Evolutionary conservation across 1,140 invertebrate species (phyloP).

Genomic region (Nymphalis io): DNA sequence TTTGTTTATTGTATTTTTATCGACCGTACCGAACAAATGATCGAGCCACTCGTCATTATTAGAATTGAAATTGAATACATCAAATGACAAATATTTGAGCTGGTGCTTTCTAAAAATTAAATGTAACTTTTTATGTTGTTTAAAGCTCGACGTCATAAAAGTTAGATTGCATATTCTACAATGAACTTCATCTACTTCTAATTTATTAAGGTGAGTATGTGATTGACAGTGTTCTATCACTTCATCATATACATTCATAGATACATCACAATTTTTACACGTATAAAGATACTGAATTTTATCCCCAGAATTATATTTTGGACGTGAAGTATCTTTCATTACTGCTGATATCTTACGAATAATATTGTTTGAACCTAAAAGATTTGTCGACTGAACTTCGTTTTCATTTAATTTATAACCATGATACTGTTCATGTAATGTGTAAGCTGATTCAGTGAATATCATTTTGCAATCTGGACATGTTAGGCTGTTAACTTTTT

Average conservation of each 20-base stretch:
- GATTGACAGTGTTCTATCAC: slow-evolving; percentile 63
- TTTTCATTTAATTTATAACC: slow-evolving; percentile 31
- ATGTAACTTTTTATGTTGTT: slow-evolving; percentile 46
- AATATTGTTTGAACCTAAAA: not conserved
- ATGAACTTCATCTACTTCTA: slow-evolving; percentile 27
- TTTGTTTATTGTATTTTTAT: slow-evolving; percentile 30
- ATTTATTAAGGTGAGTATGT: slow-evolving; percentile 44
- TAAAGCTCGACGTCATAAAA: slow-evolving; percentile 38
- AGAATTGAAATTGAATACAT: slow-evolving; percentile 52
- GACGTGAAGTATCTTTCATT: not conserved
- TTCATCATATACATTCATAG: slow-evolving; percentile 55
- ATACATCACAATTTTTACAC: slow-evolving; percentile 52
- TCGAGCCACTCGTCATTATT: slow-evolving; percentile 55
- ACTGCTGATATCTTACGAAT: not conserved
- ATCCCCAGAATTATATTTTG: not conserved
- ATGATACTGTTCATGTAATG: slow-evolving; percentile 61
- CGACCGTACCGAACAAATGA: slow-evolving; percentile 49
- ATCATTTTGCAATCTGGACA: slow-evolving; percentile 53
- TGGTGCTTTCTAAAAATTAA: slow-evolving; percentile 13
- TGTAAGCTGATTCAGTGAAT: slow-evolving; percentile 46
- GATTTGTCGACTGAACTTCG: not conserved
- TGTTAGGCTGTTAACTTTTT: slow-evolving; percentile 34
- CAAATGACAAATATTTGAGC: slow-evolving; percentile 45
- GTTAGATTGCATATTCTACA: slow-evolving; percentile 48
- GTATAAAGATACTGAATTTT: slow-evolving; percentile 35